Base-by-base conservation (phyloP, 23 tunicate genomes). In the Clavelina lepadiformis region DNA sequence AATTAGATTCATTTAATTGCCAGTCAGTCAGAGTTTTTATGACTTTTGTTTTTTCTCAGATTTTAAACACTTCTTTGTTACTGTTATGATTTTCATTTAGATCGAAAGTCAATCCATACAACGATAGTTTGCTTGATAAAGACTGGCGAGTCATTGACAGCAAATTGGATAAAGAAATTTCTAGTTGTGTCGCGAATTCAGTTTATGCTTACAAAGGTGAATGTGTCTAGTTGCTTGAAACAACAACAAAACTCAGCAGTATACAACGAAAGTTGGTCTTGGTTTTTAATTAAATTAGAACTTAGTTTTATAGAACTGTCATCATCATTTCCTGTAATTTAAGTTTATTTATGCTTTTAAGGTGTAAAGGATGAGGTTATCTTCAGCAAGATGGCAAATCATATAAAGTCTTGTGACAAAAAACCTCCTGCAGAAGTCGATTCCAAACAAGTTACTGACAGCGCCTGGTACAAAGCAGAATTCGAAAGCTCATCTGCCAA, bases 381-480 rank as follows among this genome's bases (percentile, higher is more conserved):
- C 0, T 59, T 71, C 45, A 22, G 76, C 3, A 71, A 62, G 5
- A 57, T 86, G 84, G 95, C 95, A 15, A 38, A 61, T 13, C 85
- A 77, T 72, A 54, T 73, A 3, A 37, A 20, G 3, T 64, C 46
- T 18, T 51, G 75, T 37, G 79, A 77, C 19, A 35, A 38, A 4
- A 77, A 72, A 47, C 95, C 85, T 0, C 45, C 32, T 4, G 20
- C 76, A 8, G 80, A 86, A 51, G 75, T 78, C 23, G 85, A 86
- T 57, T 59, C 80, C 46, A 65, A 75, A 23, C 51, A 22, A 22
- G 85, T 86, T 2, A 77, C 85, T 24, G 80, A 82, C 24, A 70
- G 75, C 27, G 46, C 70, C 41, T 86, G 95, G 95, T 86, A 86
- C 61, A 86, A 86, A 65, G 85, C 85, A 13, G 95, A 86, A 56